Base-by-base conservation (phyloP, 2,797 vertebrate species). In the Danio albolineatus region DNA sequence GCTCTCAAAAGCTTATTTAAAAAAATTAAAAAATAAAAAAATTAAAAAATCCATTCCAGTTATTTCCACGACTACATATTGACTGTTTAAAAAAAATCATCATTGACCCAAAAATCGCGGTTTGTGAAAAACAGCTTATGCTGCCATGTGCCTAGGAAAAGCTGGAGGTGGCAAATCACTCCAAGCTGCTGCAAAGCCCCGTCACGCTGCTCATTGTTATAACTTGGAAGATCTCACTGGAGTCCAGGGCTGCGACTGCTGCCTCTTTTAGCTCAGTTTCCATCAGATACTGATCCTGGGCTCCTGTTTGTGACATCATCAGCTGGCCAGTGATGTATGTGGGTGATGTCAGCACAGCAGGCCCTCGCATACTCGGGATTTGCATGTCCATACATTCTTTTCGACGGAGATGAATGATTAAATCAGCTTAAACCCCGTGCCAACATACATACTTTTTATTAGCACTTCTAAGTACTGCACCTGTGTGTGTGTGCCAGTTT, bases 191-290 rank as follows among this genome's bases (percentile, higher is more conserved):
- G 54, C 54, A 84, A 86, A 86, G 57, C 82, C 80, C 54, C 19
- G 21, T 82, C 82, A 82, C 43, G 60, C n/a, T 71, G 82, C 49
- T 66, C 49, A 61, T 74, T 81, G 53, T 84, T 78, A 70, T 70
- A 80, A 66, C 69, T 59, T 80, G 53, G 82, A 76, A 76, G 62
- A 81, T 66, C 77, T 76, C 54, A 43, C 65, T 62, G 9, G 28
- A 59, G 76, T 53, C 72, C 73, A 56, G 72, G 54, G 62, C 38
- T 44, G 53, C 10, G 16, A 41, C 65, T 71, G 76, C 57, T 69
- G 70, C 81, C 48, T 54, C n/a, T 74, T 82, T 86, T 82, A 86
- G 82, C 75, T 71, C 64, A 62, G 70, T 84, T 84, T 86, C 82
- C 80, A 82, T 73, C 76, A 72, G 69, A 17, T 78, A 62, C 82